Conservation (phyloP, 2,113 vertebrate species). For the Patagioenas fasciata region DNA sequence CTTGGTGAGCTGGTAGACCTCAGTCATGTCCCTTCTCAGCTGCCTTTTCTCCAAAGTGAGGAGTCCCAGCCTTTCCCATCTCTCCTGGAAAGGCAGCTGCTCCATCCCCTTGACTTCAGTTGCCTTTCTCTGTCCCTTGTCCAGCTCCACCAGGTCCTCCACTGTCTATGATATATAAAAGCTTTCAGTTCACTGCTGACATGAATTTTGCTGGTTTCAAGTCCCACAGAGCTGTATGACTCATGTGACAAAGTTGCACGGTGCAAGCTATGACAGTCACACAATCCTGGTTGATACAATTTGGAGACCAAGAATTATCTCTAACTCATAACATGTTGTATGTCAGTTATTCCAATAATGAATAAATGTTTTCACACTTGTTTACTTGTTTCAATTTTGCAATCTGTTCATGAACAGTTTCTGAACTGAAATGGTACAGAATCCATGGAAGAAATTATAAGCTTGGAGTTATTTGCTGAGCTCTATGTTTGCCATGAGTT, state of each 20-base stretch:
- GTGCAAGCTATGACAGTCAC: neutral
- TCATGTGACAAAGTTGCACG: neutral
- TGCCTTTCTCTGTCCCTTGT: neutral
- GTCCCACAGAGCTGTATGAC: neutral
- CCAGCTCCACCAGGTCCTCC: neutral
- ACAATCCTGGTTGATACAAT: neutral
- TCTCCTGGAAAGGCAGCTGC: neutral
- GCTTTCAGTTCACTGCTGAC: neutral
- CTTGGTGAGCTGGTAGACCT: neutral
- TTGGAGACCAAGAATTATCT: neutral
- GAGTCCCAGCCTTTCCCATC: neutral
- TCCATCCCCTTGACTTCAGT: neutral
- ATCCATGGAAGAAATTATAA: neutral
- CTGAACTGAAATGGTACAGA: neutral
- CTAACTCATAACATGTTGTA: neutral
- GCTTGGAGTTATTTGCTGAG: neutral
- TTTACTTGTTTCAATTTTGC: slow-evolving; percentile 8
- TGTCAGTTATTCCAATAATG: neutral
- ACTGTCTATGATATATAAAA: neutral
- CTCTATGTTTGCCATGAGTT: neutral
- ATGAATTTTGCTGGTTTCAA: neutral
- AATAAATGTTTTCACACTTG: neutral
- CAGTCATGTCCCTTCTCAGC: neutral
- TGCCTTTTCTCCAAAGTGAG: neutral
- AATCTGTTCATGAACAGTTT: neutral